Conservation (phyloP, 2,797 vertebrate species). For the Chromis chromis region DNA sequence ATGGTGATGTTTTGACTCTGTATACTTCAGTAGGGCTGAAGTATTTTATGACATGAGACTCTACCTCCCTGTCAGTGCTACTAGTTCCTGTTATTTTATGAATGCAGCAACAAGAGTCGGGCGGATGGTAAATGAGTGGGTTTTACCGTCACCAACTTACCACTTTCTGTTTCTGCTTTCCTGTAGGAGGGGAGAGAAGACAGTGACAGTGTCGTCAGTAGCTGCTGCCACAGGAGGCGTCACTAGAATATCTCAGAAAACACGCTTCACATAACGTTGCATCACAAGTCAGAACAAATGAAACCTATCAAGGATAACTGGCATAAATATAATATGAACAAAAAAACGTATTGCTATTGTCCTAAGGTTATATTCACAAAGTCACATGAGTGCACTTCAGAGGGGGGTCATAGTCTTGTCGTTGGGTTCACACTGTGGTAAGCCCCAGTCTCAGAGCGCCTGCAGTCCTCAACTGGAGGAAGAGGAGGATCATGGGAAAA, state of each 20-base stretch:
- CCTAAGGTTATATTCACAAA: constrained; percentile 83
- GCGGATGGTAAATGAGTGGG: constrained; percentile 51
- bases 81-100: constrained; percentile 27
- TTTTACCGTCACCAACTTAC: constrained; percentile 88
- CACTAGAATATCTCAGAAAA: constrained; percentile 40
- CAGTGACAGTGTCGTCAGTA: constrained; percentile 76
- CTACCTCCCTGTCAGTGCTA: constrained; percentile 9
- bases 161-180: constrained; percentile 99
- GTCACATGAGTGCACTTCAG: constrained; percentile 79
- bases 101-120: constrained; percentile 35
- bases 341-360: constrained; percentile 57
- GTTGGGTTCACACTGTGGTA: constrained; percentile 80
- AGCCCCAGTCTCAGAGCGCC: constrained; percentile 82
- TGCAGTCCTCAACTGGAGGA: constrained; percentile 86
- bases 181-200: constrained; percentile 90
- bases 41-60: constrained; percentile 22
- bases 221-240: constrained; percentile 34
- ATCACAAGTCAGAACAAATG: constrained; percentile 45
- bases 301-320: constrained; percentile 66
- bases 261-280: constrained; percentile 41
- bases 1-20: constrained; percentile 8
- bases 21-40: constrained; percentile 49
- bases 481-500: constrained; percentile 84
- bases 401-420: constrained; percentile 78
- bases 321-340: constrained; percentile 27